phyloP scores from a whole-genome alignment of 2,797 vertebrate genomes.

The Hippopotamyrus pictus region DNA sequence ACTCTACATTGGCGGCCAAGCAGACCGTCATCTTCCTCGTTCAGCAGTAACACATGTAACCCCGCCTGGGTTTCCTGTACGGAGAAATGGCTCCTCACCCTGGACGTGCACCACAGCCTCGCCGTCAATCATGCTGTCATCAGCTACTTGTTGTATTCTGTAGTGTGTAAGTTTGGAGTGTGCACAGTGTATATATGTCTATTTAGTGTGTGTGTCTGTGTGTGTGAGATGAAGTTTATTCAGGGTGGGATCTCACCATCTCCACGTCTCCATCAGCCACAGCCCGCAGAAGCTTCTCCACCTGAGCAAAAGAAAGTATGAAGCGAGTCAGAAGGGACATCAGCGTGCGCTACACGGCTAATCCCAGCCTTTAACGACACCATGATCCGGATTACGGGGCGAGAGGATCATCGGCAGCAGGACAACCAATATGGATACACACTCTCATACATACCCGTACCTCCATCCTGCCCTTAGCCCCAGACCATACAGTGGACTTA shows the following conservation, averaged over 20 bases:
- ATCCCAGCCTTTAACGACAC: slow-evolving; percentile 32
- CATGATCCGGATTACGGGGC: slow-evolving; percentile 20
- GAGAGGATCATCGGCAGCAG: neutral
- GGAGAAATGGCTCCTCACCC: neutral
- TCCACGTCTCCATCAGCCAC: slow-evolving; percentile 89
- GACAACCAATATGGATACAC: neutral
- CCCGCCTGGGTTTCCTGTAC: neutral
- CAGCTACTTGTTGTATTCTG: neutral
- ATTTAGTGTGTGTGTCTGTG: neutral
- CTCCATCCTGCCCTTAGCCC: neutral
- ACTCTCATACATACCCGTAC: neutral
- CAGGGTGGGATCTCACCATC: slow-evolving; percentile 73
- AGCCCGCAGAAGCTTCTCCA: slow-evolving; percentile 89
- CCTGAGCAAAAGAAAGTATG: slow-evolving; percentile 57
- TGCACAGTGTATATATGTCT: neutral
- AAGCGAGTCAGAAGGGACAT: slow-evolving; percentile 27
- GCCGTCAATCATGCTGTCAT: neutral
- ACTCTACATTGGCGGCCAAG: neutral
- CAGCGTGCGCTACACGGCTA: slow-evolving; percentile 28
- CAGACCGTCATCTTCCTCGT: neutral
- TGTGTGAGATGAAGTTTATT: neutral
- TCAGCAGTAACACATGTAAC: neutral
- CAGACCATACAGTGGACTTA: neutral
- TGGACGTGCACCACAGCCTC: neutral
- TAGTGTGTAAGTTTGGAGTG: neutral